phyloP scores from a whole-genome alignment of 2,888 invertebrate species.

The Drosophila seclusa region DNA sequence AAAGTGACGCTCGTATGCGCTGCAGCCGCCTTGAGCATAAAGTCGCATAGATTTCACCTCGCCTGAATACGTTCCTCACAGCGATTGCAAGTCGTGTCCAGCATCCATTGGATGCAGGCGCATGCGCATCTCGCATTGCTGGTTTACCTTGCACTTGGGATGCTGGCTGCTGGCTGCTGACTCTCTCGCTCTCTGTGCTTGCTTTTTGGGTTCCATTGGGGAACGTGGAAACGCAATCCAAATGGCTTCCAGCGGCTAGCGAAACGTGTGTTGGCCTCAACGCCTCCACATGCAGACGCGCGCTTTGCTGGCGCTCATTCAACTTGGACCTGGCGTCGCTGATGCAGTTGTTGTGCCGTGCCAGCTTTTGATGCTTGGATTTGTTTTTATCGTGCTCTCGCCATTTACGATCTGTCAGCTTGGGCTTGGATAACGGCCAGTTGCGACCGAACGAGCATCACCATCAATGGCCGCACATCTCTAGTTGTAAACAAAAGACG shows the following conservation, averaged over 20 bases:
- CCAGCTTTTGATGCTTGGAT: slow-evolving; percentile 34
- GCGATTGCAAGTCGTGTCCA: slow-evolving; percentile 13
- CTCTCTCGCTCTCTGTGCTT: slow-evolving; percentile 6
- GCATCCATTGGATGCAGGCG: slow-evolving; percentile 35
- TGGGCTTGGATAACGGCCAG: slow-evolving; percentile 35
- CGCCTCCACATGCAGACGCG: slow-evolving; percentile 67
- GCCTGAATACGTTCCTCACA: slow-evolving; percentile 3
- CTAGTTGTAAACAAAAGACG: slow-evolving; percentile 62
- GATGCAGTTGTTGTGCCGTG: slow-evolving; percentile 60
- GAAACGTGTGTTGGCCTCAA: slow-evolving; percentile 44
- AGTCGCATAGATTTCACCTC: background rate
- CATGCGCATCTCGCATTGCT: slow-evolving; percentile 50
- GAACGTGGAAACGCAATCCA: slow-evolving; percentile 37
- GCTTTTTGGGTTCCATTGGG: slow-evolving; percentile 28
- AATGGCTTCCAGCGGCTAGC: slow-evolving; percentile 35
- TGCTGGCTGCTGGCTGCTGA: slow-evolving; percentile 29
- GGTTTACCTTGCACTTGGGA: slow-evolving; percentile 61
- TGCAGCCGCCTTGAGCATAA: slow-evolving; percentile 10
- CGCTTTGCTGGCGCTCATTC: slow-evolving; percentile 63
- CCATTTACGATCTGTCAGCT: slow-evolving; percentile 53
- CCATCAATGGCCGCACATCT: slow-evolving; percentile 28
- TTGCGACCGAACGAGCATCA: slow-evolving; percentile 8
- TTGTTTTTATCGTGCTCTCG: slow-evolving; percentile 51
- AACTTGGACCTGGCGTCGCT: slow-evolving; percentile 69
- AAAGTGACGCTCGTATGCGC: slow-evolving; percentile 31